Evolutionary conservation across 2,888 invertebrate species (phyloP).

Genomic region (Clanis bilineata): DNA sequence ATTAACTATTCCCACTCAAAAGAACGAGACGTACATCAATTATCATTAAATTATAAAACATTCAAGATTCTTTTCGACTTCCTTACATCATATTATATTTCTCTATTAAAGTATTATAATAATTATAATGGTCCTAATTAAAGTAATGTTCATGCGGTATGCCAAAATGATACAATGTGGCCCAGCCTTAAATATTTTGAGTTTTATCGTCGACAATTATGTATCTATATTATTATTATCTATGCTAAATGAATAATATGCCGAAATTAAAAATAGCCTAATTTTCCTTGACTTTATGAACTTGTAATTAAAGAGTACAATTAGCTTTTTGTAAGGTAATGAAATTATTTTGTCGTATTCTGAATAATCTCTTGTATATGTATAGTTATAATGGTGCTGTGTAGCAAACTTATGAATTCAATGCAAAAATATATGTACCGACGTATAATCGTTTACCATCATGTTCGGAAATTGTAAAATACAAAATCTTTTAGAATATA

Average conservation of each 20-base stretch:
- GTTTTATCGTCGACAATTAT: neutral
- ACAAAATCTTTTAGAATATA: slow-evolving; percentile 11
- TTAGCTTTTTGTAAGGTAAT: slow-evolving; percentile 51
- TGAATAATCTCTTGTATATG: slow-evolving; percentile 29
- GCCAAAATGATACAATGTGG: neutral
- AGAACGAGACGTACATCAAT: too few relatives aligned
- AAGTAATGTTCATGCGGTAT: neutral
- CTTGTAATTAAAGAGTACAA: slow-evolving; percentile 64
- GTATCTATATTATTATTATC: neutral
- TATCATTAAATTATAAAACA: too few relatives aligned
- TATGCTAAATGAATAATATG: neutral
- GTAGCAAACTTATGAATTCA: slow-evolving; percentile 6
- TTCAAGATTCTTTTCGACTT: too few relatives aligned
- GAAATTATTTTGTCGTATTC: slow-evolving; percentile 46
- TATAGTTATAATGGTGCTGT: slow-evolving; percentile 38
- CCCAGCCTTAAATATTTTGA: neutral
- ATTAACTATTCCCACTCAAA: too few relatives aligned
- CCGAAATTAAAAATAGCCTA: neutral
- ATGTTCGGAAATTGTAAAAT: slow-evolving; percentile 11
- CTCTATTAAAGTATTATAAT: too few relatives aligned
- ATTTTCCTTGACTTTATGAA: slow-evolving; percentile 13
- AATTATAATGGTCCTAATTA: neutral
- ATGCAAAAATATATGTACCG: neutral
- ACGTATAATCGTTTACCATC: slow-evolving; percentile 1
- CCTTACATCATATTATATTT: too few relatives aligned